These are phyloP conservation scores for Uria lomvia DNA, from an alignment of 2,113 vertebrate genomes.

Conservation along the genomic window DNA sequence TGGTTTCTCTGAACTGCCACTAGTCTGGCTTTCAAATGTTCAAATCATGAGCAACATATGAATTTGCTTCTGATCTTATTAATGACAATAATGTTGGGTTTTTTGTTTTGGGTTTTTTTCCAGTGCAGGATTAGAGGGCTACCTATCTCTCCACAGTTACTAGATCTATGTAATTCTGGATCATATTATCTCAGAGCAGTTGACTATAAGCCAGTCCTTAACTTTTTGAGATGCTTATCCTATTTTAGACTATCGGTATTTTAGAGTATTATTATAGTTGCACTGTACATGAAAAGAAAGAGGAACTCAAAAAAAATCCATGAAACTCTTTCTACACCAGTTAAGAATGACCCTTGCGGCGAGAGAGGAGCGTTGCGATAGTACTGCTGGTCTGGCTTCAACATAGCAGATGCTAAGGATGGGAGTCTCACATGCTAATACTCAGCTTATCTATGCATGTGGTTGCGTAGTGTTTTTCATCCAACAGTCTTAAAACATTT, in stretches of 20 bases:
- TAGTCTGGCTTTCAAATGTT: background rate
- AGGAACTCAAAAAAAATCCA: background rate
- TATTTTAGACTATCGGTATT: background rate
- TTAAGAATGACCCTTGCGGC: background rate
- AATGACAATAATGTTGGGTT: accelerated
- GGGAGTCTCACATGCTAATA: background rate
- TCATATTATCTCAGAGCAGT: background rate
- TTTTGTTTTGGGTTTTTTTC: background rate
- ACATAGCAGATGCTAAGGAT: background rate
- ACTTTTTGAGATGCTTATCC: background rate
- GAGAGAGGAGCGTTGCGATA: background rate
- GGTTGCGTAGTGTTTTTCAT: background rate
- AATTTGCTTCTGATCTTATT: background rate
- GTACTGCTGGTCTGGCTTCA: background rate
- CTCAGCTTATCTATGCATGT: background rate
- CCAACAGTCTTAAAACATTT: background rate
- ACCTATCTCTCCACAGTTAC: background rate
- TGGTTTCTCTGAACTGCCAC: background rate
- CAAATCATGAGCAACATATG: background rate
- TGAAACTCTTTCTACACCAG: background rate
- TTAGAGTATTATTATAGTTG: background rate
- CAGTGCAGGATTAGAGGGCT: background rate
- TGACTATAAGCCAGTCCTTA: background rate
- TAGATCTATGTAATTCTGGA: background rate
- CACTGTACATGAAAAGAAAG: background rate